Evolutionary conservation across 2,113 vertebrate genomes (phyloP).

Genomic region (Setophaga petechia): DNA sequence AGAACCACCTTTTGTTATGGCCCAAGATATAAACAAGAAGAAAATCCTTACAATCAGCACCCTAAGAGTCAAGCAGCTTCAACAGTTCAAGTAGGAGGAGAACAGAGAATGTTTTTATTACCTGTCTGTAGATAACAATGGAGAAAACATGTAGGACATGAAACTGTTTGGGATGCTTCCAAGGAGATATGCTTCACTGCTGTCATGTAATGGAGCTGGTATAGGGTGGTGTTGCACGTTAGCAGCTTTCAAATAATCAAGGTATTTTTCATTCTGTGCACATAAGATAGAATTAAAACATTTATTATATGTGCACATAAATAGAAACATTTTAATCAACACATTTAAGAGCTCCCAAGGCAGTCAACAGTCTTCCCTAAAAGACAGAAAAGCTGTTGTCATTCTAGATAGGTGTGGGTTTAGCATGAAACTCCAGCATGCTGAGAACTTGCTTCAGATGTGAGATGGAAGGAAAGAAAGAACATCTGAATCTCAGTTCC

Average conservation of each 20-base stretch:
- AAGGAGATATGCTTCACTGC: conserved; percentile 75
- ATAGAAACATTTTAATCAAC: neutral
- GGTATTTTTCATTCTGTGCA: conserved; percentile 41
- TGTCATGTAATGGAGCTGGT: conserved; percentile 10
- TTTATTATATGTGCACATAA: neutral
- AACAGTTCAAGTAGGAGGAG: neutral
- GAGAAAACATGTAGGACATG: conserved; percentile 77
- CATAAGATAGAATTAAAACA: neutral
- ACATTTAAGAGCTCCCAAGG: neutral
- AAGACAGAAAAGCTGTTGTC: neutral
- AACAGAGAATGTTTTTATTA: neutral
- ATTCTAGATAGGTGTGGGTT: neutral
- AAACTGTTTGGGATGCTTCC: conserved; percentile 80
- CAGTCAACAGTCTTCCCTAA: neutral
- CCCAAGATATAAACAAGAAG: neutral
- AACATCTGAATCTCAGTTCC: neutral
- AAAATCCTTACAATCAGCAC: neutral
- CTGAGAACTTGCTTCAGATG: neutral
- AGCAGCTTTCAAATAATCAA: neutral
- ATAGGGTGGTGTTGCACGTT: neutral
- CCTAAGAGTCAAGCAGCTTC: neutral
- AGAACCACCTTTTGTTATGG: neutral
- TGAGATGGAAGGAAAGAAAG: neutral
- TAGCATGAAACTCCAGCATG: neutral
- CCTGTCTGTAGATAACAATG: conserved; percentile 74